A percentile compares a stretch with the other conserved stretches of the same genome.
These are phyloP conservation scores for Planiliza haematocheilus DNA, from an alignment of 2,113 vertebrate species.

Conservation along the genomic window DNA sequence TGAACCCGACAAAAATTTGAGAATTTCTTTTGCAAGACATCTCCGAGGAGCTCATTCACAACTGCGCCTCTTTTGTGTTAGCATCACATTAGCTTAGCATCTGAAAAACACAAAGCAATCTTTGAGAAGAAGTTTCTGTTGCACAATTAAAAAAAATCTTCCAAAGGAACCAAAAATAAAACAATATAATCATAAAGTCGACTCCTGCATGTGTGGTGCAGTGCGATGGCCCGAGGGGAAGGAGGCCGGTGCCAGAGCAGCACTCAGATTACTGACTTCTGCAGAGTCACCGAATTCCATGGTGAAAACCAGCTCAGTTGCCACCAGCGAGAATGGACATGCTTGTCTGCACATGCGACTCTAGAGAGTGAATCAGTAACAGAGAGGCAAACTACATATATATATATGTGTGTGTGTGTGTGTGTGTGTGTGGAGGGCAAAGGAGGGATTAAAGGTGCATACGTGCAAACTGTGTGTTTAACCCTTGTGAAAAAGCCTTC, in stretches of 20 bases:
- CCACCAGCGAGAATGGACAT: constrained; percentile 42
- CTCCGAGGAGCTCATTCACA: too few species aligned
- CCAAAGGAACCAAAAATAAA: not conserved
- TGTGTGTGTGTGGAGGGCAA: not conserved
- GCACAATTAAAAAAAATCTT: not conserved
- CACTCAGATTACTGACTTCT: constrained; percentile 43
- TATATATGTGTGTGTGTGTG: not conserved
- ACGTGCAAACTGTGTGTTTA: too few species aligned
- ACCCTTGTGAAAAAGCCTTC: too few species aligned
- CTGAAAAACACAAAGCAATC: too few species aligned
- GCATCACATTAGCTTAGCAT: too few species aligned
- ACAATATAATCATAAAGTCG: not conserved
- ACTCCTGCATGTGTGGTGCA: not conserved
- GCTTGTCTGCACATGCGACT: constrained; percentile 31
- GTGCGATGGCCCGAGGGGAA: not conserved
- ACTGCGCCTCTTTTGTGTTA: too few species aligned
- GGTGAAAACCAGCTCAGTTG: constrained; percentile 28
- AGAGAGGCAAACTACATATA: not conserved
- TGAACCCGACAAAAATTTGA: too few species aligned
- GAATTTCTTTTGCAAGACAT: too few species aligned
- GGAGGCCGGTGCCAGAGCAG: not conserved
- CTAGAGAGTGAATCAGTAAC: constrained; percentile 20
- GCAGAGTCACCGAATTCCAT: constrained; percentile 57
- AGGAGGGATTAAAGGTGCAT: not conserved
- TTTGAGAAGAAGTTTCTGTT: too few species aligned